Evolutionary conservation across 2,888 invertebrate genomes (phyloP).

Genomic region (Endomychus coccineus): DNA sequence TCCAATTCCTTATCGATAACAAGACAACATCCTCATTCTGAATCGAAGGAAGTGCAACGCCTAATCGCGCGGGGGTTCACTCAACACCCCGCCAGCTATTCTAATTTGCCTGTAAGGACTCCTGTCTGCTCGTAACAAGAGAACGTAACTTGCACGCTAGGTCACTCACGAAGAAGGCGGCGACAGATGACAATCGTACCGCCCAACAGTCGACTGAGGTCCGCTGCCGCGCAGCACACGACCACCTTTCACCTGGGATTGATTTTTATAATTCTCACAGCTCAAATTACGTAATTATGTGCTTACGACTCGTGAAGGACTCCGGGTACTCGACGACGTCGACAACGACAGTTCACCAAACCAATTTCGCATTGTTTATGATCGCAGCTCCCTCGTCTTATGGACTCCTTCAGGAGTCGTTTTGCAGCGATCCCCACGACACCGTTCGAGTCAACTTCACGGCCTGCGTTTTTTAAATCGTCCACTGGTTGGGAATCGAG

Average conservation of each 20-base stretch:
- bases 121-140: not conserved
- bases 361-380: no score
- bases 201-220: conserved; percentile 6
- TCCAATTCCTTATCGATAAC: no score
- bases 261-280: conserved; percentile 24
- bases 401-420: no score
- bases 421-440: no score
- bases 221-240: not conserved
- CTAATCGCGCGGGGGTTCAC: conserved; percentile 1
- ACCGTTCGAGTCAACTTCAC: no score
- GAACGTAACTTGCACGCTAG: not conserved
- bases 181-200: conserved; percentile 12
- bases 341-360: conserved; percentile 5
- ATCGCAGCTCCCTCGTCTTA: no score
- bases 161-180: conserved; percentile 17
- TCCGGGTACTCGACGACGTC: conserved; percentile 4
- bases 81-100: not conserved
- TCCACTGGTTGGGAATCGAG: no score
- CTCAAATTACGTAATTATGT: conserved; percentile 25
- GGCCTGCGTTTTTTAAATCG: no score
- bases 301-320: conserved; percentile 16
- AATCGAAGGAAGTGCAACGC: no score
- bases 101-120: conserved; percentile 1
- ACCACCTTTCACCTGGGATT: conserved; percentile 23
- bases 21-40: no score